Evolutionary conservation across 2,888 invertebrate species (phyloP), one percentile per base, ranked within the genome.

Genomic region (Drosophila ustulata): DNA sequence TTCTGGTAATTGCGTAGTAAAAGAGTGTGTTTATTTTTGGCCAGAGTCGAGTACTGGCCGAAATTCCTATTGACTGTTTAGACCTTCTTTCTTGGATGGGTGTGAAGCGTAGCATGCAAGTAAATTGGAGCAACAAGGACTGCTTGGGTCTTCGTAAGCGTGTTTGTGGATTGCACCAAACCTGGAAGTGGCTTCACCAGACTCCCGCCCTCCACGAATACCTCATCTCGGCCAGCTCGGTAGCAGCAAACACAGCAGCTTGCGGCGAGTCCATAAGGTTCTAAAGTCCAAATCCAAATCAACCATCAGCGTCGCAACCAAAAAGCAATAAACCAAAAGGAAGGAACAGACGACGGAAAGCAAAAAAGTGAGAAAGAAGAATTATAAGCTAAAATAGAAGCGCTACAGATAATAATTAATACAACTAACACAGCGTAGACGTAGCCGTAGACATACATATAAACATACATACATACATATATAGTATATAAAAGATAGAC

Each of bases 131-230:
- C 73, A 83, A 89, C 81, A 92, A 92, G 83, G 92, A 92, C 83
- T 92, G 91, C 95, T 94, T 97, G 94, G 96, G 96, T 94, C 96
- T 97, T 94, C 96, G 97, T 93, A 95, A 95, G 94, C 96, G 97
- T 94, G 95, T 96, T 93, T 96, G 96, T 93, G 95, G 95, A 93
- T 95, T 97, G 93, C 97, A 97, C 93, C 97, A 97, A 93, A 97
- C 97, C 92, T 97, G 96, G 96, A 97, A 97, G 97, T 97, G 97
- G 97, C 94, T 97, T 93, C 97, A 97, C 93, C 97, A 97, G 93
- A 97, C 97, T 80, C 96, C 96, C 90, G 96, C 95, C 89, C 94
- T 97, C 71, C 97, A 97, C 94, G 96, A 97, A 90, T 97, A 97
- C 91, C 94, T 97, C 90, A 96, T 97, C 93, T 95, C 96, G 87